A percentile compares a stretch with the other conserved stretches of the same genome.
phyloP scores from a whole-genome alignment of 1,140 invertebrate genomes.

The Coenobita brevimanus region DNA sequence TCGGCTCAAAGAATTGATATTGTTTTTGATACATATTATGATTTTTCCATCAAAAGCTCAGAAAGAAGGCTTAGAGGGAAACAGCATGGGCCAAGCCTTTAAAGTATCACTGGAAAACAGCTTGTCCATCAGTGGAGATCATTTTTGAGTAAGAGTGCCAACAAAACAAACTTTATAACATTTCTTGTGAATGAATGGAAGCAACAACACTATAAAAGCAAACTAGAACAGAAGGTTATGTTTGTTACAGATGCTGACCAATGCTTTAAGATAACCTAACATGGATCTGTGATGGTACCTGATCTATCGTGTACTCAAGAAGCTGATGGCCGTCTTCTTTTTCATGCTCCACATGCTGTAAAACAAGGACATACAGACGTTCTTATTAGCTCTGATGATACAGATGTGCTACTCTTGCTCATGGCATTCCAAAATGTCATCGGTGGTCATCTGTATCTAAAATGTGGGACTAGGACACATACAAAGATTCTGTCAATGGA shows the following conservation, averaged over 20 bases:
- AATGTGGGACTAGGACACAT: constrained; percentile 18
- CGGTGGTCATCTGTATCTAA: constrained; percentile 11
- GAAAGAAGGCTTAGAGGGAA: constrained; percentile 25
- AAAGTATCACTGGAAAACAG: constrained; percentile 12
- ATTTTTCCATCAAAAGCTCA: constrained; percentile 8
- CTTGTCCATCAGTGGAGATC: constrained; percentile 9
- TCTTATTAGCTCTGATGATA: constrained; percentile 40
- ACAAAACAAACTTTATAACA: constrained; percentile 14
- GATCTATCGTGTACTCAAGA: constrained; percentile 13
- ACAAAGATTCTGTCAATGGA: constrained; percentile 32
- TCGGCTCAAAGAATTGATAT: constrained; percentile 14
- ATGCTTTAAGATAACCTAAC: background rate
- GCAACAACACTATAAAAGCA: constrained; percentile 2
- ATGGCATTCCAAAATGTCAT: constrained; percentile 7
- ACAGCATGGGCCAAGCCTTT: constrained; percentile 9
- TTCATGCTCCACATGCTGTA: constrained; percentile 28
- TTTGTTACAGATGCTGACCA: constrained; percentile 9
- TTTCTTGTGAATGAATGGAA: constrained; percentile 29
- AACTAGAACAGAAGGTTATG: constrained; percentile 30
- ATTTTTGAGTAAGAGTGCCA: constrained; percentile 2
- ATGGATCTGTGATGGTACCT: constrained; percentile 2
- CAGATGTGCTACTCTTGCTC: constrained; percentile 33
- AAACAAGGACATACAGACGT: constrained; percentile 31
- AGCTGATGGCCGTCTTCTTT: constrained; percentile 7
- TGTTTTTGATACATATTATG: constrained; percentile 25